Conservation (phyloP, 2,797 vertebrate species). For the Arrhamphus sclerolepis region DNA sequence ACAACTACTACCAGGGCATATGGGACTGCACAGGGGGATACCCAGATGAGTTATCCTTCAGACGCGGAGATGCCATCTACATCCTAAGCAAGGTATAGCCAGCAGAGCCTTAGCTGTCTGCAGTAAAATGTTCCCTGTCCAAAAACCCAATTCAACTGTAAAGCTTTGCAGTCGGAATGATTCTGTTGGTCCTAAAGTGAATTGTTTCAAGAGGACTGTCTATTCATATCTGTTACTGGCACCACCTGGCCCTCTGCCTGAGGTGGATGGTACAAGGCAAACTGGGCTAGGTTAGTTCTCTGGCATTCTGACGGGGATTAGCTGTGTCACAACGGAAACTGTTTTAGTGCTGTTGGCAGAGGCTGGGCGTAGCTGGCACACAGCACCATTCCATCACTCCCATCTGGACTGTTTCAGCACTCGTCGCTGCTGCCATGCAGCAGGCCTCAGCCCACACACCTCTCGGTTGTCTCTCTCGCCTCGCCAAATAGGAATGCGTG, state of each 20-base stretch:
- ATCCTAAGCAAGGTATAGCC: constrained; percentile 94
- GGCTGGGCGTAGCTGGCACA: constrained; percentile 70
- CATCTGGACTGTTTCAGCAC: constrained; percentile 68
- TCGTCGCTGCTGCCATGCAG: constrained; percentile 49
- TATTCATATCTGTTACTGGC: constrained; percentile 69
- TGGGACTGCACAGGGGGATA: constrained; percentile 91
- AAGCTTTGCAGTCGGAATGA: neutral
- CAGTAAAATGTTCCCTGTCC: constrained; percentile 1
- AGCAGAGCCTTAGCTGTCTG: constrained; percentile 4
- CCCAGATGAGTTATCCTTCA: constrained; percentile 94
- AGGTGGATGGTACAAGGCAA: constrained; percentile 54
- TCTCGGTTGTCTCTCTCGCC: constrained; percentile 68
- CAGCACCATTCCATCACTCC: constrained; percentile 75
- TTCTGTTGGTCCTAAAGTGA: constrained; percentile 48
- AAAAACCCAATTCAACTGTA: no score
- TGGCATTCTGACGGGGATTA: constrained; percentile 76
- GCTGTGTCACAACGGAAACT: constrained; percentile 81
- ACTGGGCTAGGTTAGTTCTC: constrained; percentile 54
- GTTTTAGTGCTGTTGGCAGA: constrained; percentile 78
- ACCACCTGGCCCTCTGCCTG: constrained; percentile 63
- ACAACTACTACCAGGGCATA: constrained; percentile 92
- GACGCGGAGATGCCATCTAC: constrained; percentile 94
- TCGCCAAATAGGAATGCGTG: constrained; percentile 77
- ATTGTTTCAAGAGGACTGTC: constrained; percentile 57
- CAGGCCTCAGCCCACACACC: constrained; percentile 63